These are phyloP conservation scores for Plusia festucae DNA, from an alignment of 2,888 invertebrate species.

Conservation along the genomic window DNA sequence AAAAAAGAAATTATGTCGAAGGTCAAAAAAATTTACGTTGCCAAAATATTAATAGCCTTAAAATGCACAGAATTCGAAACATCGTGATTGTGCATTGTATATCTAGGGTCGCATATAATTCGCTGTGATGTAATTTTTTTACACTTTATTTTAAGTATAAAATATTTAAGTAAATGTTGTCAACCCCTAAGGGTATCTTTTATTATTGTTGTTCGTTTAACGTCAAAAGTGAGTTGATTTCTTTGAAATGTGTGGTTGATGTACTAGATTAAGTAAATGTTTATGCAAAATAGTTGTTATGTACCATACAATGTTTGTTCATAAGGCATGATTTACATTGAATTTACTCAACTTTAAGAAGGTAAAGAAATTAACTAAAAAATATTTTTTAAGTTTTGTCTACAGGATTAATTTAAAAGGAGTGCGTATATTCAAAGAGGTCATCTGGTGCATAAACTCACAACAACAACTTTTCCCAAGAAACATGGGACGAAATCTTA, in stretches of 20 bases:
- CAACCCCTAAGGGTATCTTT: conserved; percentile 62
- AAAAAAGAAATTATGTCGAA: no score
- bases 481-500: no score
- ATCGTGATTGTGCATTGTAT: neutral
- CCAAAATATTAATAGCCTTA: conserved; percentile 3
- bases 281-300: conserved; percentile 55
- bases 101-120: conserved; percentile 36
- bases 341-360: neutral
- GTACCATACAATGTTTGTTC: conserved; percentile 54
- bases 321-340: conserved; percentile 12
- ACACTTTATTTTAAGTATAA: conserved; percentile 52
- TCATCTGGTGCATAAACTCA: no score
- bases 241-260: conserved; percentile 30
- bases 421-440: no score
- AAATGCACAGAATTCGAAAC: neutral
- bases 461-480: no score
- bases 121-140: conserved; percentile 63
- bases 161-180: conserved; percentile 63
- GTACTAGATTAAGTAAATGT: conserved; percentile 46
- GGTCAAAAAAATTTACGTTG: neutral
- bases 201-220: conserved; percentile 50
- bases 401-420: no score
- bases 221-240: conserved; percentile 33
- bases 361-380: no score
- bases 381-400: no score